Conservation (phyloP, 2,113 vertebrate species). For the Ascaphus truei region DNA sequence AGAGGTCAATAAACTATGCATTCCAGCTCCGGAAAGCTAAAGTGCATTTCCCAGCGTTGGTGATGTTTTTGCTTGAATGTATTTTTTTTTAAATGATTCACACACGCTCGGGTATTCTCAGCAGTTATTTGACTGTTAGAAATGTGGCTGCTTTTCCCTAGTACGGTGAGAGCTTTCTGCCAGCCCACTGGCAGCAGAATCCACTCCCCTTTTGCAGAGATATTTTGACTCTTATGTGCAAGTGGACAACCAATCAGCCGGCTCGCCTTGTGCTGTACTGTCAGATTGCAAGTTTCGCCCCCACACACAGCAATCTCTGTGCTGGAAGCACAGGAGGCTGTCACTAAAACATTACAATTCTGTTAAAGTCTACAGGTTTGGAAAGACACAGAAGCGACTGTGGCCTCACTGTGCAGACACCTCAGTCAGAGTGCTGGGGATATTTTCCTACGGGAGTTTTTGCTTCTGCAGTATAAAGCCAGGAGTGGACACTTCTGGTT, state of each 20-base stretch:
- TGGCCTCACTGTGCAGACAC: background rate
- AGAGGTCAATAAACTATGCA: no score
- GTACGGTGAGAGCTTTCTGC: conserved; percentile 2
- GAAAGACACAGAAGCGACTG: conserved; percentile 7
- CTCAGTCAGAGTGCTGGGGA: background rate
- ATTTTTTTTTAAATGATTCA: background rate
- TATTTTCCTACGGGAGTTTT: background rate
- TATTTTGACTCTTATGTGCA: background rate
- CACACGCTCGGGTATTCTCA: background rate
- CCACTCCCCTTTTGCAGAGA: conserved; percentile 36
- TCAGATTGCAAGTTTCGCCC: conserved; percentile 52
- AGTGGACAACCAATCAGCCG: conserved; percentile 16
- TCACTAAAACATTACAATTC: conserved; percentile 25
- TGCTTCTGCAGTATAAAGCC: conserved; percentile 17
- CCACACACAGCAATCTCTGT: conserved; percentile 44
- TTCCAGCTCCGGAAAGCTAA: background rate
- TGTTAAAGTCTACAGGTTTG: background rate
- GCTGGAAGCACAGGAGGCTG: conserved; percentile 29
- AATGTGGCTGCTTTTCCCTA: background rate
- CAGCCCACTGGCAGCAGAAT: background rate
- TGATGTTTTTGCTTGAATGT: conserved; percentile 1
- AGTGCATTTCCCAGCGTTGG: background rate
- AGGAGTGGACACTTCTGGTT: no score
- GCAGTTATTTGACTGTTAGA: conserved; percentile 5
- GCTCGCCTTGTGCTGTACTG: conserved; percentile 43